A percentile compares a stretch with the other conserved stretches of the same genome.
Conservation (phyloP, 2,888 invertebrate species). For the Ichneumoninae sp. region DNA sequence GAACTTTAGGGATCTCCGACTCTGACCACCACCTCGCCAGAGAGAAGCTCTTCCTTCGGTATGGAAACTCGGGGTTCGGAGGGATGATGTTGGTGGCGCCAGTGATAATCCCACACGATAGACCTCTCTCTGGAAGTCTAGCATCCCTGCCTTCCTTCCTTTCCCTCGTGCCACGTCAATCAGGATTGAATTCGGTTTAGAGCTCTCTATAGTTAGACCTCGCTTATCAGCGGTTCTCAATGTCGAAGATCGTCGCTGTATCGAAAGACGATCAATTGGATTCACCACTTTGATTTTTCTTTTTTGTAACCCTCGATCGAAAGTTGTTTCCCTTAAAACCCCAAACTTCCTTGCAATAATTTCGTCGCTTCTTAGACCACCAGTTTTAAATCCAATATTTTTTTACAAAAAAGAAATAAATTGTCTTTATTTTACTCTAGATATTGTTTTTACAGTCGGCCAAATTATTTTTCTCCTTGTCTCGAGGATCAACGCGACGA, state of each 20-base stretch:
- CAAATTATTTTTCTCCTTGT: not conserved
- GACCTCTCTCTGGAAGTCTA: constrained; percentile 81
- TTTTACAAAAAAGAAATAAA: not conserved
- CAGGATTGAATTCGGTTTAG: constrained; percentile 83
- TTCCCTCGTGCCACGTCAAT: constrained; percentile 79
- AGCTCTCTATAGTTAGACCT: constrained; percentile 79
- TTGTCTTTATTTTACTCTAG: too few species aligned
- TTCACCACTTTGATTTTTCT: not conserved
- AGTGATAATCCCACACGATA: constrained; percentile 82
- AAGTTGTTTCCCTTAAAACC: not conserved
- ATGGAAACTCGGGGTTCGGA: constrained; percentile 62
- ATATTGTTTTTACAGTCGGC: too few species aligned
- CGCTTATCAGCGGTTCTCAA: constrained; percentile 80
- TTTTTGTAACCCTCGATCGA: not conserved
- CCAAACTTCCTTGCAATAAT: not conserved
- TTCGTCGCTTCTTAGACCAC: not conserved
- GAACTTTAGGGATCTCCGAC: not conserved
- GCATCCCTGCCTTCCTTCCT: constrained; percentile 73
- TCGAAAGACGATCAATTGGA: not conserved
- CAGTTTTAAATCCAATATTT: not conserved
- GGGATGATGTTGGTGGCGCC: constrained; percentile 81
- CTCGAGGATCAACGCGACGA: not conserved
- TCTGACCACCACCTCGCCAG: constrained; percentile 50
- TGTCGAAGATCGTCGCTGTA: constrained; percentile 43
- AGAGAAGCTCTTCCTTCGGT: constrained; percentile 68